These are phyloP conservation scores for Entomobrya proxima DNA, from an alignment of 2,888 invertebrate genomes.

Conservation along the genomic window DNA sequence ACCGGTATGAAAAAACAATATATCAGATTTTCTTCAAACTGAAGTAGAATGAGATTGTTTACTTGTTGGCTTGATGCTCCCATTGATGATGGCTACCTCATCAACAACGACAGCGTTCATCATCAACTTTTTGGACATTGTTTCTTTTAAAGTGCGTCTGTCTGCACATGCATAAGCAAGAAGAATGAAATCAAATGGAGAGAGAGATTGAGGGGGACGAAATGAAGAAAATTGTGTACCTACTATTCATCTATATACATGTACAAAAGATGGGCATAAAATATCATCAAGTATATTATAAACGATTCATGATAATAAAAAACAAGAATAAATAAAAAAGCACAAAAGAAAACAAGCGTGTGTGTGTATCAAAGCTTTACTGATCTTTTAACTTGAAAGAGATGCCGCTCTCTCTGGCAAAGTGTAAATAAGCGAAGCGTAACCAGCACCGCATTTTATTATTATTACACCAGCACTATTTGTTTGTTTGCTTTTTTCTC, in stretches of 20 bases:
- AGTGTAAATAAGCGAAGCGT: constrained; percentile 67
- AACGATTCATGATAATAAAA: constrained; percentile 35
- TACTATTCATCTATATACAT: background rate
- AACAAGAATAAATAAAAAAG: constrained; percentile 33
- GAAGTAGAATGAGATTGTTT: constrained; percentile 41
- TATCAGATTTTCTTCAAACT: constrained; percentile 30
- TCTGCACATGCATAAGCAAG: constrained; percentile 18
- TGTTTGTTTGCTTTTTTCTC: constrained; percentile 41
- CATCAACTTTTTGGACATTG: background rate
- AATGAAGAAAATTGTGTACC: constrained; percentile 8
- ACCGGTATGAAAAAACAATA: no score
- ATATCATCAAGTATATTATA: background rate
- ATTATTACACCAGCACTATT: constrained; percentile 41
- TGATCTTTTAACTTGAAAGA: constrained; percentile 55
- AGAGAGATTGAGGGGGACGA: constrained; percentile 15
- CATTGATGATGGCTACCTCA: constrained; percentile 42
- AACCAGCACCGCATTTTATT: constrained; percentile 64
- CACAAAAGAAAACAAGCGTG: constrained; percentile 55
- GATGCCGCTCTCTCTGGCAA: constrained; percentile 41
- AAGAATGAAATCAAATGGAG: constrained; percentile 4
- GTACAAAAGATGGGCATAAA: background rate
- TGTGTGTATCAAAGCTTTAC: constrained; percentile 61
- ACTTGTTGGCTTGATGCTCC: constrained; percentile 52
- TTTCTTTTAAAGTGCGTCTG: constrained; percentile 14
- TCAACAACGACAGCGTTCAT: constrained; percentile 13